Evolutionary conservation across 2,113 vertebrate genomes (phyloP).

Genomic region (Scatophagus argus): DNA sequence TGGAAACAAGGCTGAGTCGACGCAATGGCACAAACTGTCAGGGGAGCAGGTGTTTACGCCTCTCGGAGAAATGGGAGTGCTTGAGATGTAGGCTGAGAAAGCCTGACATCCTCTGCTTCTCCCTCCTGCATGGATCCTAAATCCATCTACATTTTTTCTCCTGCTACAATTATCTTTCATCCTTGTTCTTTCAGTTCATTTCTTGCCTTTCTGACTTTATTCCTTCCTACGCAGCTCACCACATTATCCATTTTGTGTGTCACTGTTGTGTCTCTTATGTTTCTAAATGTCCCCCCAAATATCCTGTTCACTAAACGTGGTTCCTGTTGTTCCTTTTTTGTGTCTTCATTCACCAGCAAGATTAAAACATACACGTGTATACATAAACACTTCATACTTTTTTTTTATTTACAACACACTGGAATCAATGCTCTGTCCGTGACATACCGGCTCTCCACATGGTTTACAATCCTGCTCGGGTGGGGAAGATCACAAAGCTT

Average conservation of each 20-base stretch:
- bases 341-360: constrained; percentile 3
- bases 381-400: constrained; percentile 38
- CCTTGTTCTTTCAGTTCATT: constrained; percentile 15
- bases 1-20: constrained; percentile 32
- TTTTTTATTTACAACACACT: constrained; percentile 72
- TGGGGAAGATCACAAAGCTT: constrained; percentile 48
- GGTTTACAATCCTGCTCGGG: constrained; percentile 50
- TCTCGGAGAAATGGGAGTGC: constrained; percentile 43
- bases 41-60: constrained; percentile 65
- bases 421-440: constrained; percentile 27
- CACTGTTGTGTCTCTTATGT: constrained; percentile 2
- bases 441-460: constrained; percentile 28
- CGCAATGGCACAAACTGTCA: constrained; percentile 42
- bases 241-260: constrained; percentile 9
- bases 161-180: constrained; percentile 35
- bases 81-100: constrained; percentile 36
- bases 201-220: constrained; percentile 11
- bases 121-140: background rate
- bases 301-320: constrained; percentile 25
- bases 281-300: constrained; percentile 13
- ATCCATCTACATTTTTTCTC: background rate
- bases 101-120: too few relatives aligned
- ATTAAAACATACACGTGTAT: constrained; percentile 14
- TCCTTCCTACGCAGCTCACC: background rate
- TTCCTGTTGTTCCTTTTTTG: constrained; percentile 24